phyloP scores from a whole-genome alignment of 1,140 invertebrate species.

The Kradibia gibbosae region DNA sequence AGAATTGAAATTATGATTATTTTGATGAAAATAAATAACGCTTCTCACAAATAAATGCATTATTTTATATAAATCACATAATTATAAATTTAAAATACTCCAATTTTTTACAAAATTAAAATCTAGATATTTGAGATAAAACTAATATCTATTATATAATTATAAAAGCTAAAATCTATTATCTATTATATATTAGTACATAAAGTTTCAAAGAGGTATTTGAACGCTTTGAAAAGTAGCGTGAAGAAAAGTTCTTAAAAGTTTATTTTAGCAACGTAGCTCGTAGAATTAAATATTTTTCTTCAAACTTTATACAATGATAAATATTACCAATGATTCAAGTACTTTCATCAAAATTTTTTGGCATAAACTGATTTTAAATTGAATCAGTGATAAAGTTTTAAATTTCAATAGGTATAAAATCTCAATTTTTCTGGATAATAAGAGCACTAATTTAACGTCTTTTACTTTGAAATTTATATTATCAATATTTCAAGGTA shows the following conservation, averaged over 20 bases:
- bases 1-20: no score
- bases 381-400: background rate
- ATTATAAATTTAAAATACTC: background rate
- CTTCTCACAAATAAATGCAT: no score
- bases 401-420: background rate
- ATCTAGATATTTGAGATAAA: background rate
- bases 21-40: no score
- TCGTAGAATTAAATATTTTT: background rate
- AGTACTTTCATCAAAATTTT: background rate
- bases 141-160: background rate
- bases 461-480: no score
- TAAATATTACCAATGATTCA: background rate
- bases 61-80: no score
- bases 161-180: background rate
- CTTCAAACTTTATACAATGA: background rate
- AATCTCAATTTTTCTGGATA: background rate
- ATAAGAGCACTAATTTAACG: no score
- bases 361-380: background rate
- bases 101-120: background rate
- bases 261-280: background rate
- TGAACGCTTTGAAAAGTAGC: background rate
- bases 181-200: no score
- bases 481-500: no score
- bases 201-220: background rate
- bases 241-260: background rate